Evolutionary conservation across 2,888 invertebrate species (phyloP).

Genomic region (Fissipunctia ypsillon): DNA sequence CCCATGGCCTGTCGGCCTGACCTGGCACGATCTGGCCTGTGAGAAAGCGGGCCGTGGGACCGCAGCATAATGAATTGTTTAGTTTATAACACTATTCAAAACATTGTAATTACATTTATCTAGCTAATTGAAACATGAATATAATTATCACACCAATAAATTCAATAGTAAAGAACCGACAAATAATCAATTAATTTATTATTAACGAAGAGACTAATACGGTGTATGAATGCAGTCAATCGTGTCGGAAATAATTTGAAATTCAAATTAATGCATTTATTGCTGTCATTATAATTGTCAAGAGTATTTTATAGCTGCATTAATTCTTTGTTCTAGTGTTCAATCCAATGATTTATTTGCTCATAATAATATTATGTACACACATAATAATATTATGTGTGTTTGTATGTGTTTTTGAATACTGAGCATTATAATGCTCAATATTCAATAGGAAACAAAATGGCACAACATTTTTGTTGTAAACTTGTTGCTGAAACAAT

Average conservation of each 20-base stretch:
- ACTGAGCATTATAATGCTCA: neutral
- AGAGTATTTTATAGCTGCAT: slow-evolving; percentile 22
- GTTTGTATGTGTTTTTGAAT: too few species aligned
- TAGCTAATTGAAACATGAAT: slow-evolving; percentile 39
- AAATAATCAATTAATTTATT: slow-evolving; percentile 39
- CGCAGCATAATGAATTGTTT: too few species aligned
- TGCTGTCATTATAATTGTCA: slow-evolving; percentile 24
- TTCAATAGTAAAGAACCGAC: slow-evolving; percentile 6
- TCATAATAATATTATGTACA: too few species aligned
- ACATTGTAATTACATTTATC: slow-evolving; percentile 21
- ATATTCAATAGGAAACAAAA: neutral
- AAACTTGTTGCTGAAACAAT: neutral
- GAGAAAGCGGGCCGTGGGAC: too few species aligned
- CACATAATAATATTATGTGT: too few species aligned
- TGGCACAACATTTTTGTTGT: neutral
- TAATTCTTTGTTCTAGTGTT: slow-evolving; percentile 15
- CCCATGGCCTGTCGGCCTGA: too few species aligned
- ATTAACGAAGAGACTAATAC: slow-evolving; percentile 34
- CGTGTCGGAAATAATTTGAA: slow-evolving; percentile 44
- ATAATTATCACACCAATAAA: slow-evolving; percentile 1
- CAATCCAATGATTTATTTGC: slow-evolving; percentile 3
- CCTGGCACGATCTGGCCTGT: too few species aligned
- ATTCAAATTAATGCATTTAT: slow-evolving; percentile 36
- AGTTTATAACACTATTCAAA: too few species aligned
- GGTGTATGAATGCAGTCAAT: slow-evolving; percentile 35